Evolutionary conservation across 2,797 vertebrate species (phyloP), one percentile per base, ranked within the genome.

Genomic region (Sebastes matsubarae): DNA sequence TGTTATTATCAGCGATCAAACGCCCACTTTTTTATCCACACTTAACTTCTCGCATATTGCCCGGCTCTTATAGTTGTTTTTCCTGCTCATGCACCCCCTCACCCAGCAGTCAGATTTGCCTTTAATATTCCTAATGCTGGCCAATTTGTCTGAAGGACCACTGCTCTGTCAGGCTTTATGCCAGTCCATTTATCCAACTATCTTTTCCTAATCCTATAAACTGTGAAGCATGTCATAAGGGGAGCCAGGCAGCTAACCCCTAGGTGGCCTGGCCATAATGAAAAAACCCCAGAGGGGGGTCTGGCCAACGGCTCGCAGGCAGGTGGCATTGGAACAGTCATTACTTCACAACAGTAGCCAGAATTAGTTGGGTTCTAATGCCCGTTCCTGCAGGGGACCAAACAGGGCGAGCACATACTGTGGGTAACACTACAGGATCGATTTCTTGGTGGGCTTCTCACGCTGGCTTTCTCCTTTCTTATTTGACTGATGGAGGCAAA

Each of bases 171-270:
- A 88, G 78, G 68, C 88, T 85, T 82, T 72, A 90, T 83, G 84
- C 90, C 90, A 84, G 87, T 92, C 91, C 84, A 92, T 94, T 94
- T 93, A 93, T 91, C 86, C 89, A 89, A 91, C 91, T 90, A 89
- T 93, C 89, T 93, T 92, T 90, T 89, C 83, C 84, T 94, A 93
- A 95, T 94, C 93, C 91, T 91, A 88, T 93, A 94, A 94, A 94
- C 89, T 93, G 85, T 92, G 88, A 86, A 88, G 88, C 91, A 89
- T 90, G 88, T 91, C 88, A 88, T 84, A 81, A 86, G 84, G 85
- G 59, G 88, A 81, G 80, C 83, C 85, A 86, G 79, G 91, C 90
- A 92, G 79, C 86, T 75, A 89, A 89, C 90, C 91, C 88, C 91
- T 91, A 90, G 92, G 92, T 89, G 92, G 93, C 84, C 87, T 60